phyloP scores from a whole-genome alignment of 2,797 vertebrate species.

The Schizothorax lantsangensis region DNA sequence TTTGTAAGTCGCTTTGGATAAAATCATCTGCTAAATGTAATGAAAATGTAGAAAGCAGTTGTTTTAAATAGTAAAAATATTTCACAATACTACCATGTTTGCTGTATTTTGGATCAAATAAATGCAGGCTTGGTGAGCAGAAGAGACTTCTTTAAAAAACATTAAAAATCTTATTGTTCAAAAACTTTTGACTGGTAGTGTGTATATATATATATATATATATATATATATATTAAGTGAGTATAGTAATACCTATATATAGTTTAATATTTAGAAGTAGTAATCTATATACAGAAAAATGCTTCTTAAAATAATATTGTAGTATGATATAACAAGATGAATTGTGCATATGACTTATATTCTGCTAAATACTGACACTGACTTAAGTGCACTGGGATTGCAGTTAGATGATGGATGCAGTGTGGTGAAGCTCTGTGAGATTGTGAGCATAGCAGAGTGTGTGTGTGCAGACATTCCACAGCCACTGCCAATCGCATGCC shows the following conservation, averaged over 20 bases:
- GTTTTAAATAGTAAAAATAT: not conserved
- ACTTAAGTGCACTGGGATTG: constrained; percentile 1
- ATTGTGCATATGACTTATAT: not conserved
- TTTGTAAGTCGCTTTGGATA: too few relatives aligned
- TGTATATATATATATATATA: not conserved
- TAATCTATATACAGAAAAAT: not conserved
- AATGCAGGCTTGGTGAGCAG: not conserved
- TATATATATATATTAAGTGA: too few relatives aligned
- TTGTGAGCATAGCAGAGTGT: constrained; percentile 41
- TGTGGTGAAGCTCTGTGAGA: constrained; percentile 34
- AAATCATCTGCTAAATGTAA: too few relatives aligned
- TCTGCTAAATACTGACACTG: constrained; percentile 16
- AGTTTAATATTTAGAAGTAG: not conserved
- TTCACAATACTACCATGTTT: not conserved
- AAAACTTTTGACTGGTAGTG: not conserved
- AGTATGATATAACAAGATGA: not conserved
- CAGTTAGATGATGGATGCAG: constrained; percentile 20
- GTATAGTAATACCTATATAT: not conserved
- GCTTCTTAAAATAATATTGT: not conserved
- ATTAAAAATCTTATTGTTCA: not conserved
- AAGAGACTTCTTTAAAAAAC: not conserved
- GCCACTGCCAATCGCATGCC: constrained; percentile 69
- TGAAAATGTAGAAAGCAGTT: not conserved
- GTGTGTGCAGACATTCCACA: constrained; percentile 68
- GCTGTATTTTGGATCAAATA: not conserved